Evolutionary conservation across 1,140 invertebrate species (phyloP).

Genomic region (Hetaerina americana): DNA sequence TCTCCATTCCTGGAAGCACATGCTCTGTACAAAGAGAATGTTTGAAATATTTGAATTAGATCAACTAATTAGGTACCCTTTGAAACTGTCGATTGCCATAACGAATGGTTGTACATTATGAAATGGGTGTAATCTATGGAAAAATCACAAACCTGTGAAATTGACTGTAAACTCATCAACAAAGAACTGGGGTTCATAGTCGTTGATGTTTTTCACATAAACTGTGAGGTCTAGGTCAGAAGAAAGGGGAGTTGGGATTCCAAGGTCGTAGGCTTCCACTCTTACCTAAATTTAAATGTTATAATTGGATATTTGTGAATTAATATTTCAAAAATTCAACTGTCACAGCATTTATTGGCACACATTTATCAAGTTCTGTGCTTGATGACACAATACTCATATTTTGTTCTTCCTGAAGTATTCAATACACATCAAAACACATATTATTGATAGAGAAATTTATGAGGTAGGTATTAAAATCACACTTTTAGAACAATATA

Average conservation of each 20-base stretch:
- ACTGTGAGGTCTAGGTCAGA: conserved; percentile 80
- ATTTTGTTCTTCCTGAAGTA: too few relatives aligned
- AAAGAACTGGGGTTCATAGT: conserved; percentile 76
- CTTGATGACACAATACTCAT: too few relatives aligned
- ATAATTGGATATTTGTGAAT: background rate
- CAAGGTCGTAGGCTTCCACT: conserved; percentile 79
- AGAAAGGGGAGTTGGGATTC: conserved; percentile 67
- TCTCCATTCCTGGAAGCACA: conserved; percentile 48
- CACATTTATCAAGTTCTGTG: too few relatives aligned
- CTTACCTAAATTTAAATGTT: conserved; percentile 44
- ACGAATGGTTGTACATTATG: background rate
- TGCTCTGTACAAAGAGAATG: conserved; percentile 45
- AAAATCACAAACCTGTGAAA: conserved; percentile 44
- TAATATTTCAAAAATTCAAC: background rate
- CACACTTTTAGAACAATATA: too few relatives aligned
- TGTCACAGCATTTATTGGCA: too few relatives aligned
- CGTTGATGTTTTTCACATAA: conserved; percentile 78
- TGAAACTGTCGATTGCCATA: too few relatives aligned
- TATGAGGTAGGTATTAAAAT: too few relatives aligned
- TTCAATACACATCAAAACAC: too few relatives aligned
- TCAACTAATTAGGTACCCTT: background rate
- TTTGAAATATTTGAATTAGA: background rate
- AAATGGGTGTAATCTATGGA: too few relatives aligned
- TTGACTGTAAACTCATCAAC: conserved; percentile 55
- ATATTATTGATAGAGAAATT: too few relatives aligned